phyloP scores from a whole-genome alignment of 1,140 invertebrate genomes.

The Lordiphosa clarofinis region DNA sequence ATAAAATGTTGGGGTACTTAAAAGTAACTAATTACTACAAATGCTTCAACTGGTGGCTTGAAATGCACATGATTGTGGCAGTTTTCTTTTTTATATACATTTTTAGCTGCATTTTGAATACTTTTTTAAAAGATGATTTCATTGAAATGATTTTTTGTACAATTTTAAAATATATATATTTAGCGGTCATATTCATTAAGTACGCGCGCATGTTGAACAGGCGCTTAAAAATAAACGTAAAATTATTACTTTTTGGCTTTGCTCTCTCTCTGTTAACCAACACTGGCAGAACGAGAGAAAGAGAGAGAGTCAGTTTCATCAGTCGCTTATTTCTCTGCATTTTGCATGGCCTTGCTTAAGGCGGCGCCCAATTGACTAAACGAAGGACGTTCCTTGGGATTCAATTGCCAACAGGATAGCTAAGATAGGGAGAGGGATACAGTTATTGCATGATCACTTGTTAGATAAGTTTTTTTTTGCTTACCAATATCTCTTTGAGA shows the following conservation, averaged over 20 bases:
- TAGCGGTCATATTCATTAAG: conserved; percentile 23
- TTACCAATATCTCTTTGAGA: conserved; percentile 84
- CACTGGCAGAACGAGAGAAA: conserved; percentile 16
- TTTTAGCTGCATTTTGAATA: conserved; percentile 57
- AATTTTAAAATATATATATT: conserved; percentile 16
- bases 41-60: conserved; percentile 66
- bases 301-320: conserved; percentile 24
- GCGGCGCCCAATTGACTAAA: conserved; percentile 80
- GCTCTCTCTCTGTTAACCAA: conserved; percentile 30
- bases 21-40: conserved; percentile 48
- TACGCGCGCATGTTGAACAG: conserved; percentile 60
- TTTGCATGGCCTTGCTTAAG: conserved; percentile 77
- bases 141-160: conserved; percentile 3
- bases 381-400: conserved; percentile 84
- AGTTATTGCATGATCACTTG: conserved; percentile 4
- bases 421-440: background rate
- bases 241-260: conserved; percentile 16
- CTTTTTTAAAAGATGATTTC: conserved; percentile 52
- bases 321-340: conserved; percentile 50
- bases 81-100: conserved; percentile 65
- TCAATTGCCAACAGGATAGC: conserved; percentile 82
- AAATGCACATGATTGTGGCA: conserved; percentile 65
- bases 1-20: conserved; percentile 22
- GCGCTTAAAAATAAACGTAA: conserved; percentile 33
- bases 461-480: conserved; percentile 29